Evolutionary conservation across 2,888 invertebrate species (phyloP).

Genomic region (Teleiodes luculella): DNA sequence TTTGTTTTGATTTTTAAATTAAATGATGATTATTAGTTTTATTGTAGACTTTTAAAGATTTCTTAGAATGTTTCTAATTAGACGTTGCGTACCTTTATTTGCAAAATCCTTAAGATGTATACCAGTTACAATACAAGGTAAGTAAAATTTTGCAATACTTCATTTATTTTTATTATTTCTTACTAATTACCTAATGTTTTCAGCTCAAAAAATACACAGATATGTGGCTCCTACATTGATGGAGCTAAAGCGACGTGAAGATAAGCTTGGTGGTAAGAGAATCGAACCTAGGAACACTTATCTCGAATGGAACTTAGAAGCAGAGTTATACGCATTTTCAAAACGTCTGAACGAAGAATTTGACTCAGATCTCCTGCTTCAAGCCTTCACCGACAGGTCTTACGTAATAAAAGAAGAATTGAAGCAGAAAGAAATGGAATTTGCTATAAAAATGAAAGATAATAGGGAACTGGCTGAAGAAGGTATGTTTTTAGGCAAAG

Average conservation of each 20-base stretch:
- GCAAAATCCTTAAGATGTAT: constrained; percentile 39
- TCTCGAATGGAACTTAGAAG: constrained; percentile 92
- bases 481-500: constrained; percentile 60
- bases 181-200: constrained; percentile 19
- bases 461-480: constrained; percentile 83
- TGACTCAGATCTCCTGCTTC: constrained; percentile 81
- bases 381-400: constrained; percentile 89
- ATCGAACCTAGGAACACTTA: constrained; percentile 77
- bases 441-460: constrained; percentile 81
- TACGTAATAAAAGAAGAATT: constrained; percentile 85
- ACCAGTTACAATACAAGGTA: constrained; percentile 48
- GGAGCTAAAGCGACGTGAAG: constrained; percentile 79
- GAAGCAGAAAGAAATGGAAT: constrained; percentile 83
- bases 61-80: constrained; percentile 53
- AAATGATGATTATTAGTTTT: background rate
- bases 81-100: constrained; percentile 49
- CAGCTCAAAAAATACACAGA: constrained; percentile 70
- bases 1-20: constrained; percentile 1
- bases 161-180: background rate
- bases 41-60: background rate
- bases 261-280: constrained; percentile 78
- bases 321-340: constrained; percentile 93
- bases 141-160: constrained; percentile 6
- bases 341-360: constrained; percentile 92
- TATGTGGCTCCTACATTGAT: constrained; percentile 85